Conservation (phyloP, 2,113 vertebrate species). For the Tachycineta bicolor region DNA sequence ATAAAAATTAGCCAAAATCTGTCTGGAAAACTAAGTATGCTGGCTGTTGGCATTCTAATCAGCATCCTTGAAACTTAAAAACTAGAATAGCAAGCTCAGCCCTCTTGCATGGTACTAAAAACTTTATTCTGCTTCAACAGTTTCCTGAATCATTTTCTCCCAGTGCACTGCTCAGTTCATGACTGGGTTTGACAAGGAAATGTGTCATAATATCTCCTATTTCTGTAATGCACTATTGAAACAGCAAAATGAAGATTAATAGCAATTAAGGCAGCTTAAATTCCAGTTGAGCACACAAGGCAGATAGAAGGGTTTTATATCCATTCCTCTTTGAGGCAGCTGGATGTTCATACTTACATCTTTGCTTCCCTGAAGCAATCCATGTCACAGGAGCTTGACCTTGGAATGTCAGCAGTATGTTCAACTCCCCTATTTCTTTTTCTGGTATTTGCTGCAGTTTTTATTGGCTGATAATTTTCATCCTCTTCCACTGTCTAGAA, state of each 20-base stretch:
- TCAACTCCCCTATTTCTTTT: not conserved
- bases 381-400: not conserved
- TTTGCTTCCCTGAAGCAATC: not conserved
- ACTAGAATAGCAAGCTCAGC: not conserved
- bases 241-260: conserved; percentile 13
- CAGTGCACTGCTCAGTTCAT: not conserved
- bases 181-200: conserved; percentile 1
- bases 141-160: conserved; percentile 20
- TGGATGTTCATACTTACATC: not conserved
- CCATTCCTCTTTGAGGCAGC: not conserved
- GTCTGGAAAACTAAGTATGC: not conserved
- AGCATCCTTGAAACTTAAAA: conserved; percentile 7
- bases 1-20: not conserved
- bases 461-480: conserved; percentile 23
- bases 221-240: conserved; percentile 17
- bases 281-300: not conserved
- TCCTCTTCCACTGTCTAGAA: not conserved
- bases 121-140: not conserved
- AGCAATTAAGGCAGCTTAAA: conserved; percentile 1
- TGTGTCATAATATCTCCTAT: not conserved
- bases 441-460: not conserved
- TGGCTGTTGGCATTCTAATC: conserved; percentile 1
- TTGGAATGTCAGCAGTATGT: not conserved
- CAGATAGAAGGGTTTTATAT: not conserved
- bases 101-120: not conserved